Percentiles rank a stretch among this genome's conserved stretches.
phyloP scores from a whole-genome alignment of 92 coral and sea anemone species.

The Zoanthus solanderi region DNA sequence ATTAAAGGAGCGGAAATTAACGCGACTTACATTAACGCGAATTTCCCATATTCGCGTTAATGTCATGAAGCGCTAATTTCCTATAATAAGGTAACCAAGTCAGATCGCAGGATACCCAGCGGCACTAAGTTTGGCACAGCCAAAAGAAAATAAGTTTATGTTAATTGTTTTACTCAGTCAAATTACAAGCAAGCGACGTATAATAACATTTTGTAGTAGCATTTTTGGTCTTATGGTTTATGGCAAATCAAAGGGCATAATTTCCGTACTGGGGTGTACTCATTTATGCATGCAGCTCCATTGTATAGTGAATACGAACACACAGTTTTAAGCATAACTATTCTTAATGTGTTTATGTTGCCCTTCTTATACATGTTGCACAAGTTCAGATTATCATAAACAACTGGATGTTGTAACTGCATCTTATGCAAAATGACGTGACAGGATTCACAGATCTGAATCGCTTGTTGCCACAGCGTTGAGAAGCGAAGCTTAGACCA shows the following conservation, averaged over 20 bases:
- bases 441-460: background rate
- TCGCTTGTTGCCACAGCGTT: background rate
- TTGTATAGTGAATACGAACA: background rate
- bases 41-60: too few species aligned
- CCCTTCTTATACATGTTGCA: constrained; percentile 45
- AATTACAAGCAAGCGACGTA: background rate
- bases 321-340: constrained; percentile 44
- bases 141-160: too few species aligned
- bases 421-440: background rate
- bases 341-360: constrained; percentile 27
- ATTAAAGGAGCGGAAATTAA: too few species aligned
- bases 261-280: too few species aligned
- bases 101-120: background rate
- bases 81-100: too few species aligned
- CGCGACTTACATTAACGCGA: too few species aligned
- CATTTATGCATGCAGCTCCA: too few species aligned
- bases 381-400: constrained; percentile 50
- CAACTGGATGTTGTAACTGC: constrained; percentile 38
- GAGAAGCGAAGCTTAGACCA: background rate
- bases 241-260: background rate
- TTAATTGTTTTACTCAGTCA: background rate
- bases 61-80: too few species aligned
- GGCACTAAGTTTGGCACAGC: background rate
- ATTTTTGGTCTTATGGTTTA: background rate
- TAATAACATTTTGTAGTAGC: too few species aligned